Conservation (phyloP, 2,797 vertebrate genomes). For the Falco novaeseelandiae region DNA sequence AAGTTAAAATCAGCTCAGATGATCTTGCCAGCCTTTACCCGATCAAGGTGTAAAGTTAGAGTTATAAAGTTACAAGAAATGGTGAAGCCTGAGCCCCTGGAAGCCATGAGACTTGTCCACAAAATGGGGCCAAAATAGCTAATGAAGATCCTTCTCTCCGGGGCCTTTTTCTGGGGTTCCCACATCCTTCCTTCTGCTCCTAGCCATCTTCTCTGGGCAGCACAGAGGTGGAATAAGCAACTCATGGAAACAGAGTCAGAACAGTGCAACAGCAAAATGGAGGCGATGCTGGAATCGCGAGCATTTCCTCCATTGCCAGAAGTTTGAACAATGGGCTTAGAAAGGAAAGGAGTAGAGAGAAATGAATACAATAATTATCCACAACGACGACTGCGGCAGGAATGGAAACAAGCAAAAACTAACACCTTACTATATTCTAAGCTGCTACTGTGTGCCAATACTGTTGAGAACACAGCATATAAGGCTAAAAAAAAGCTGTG, state of each 20-base stretch:
- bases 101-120: neutral
- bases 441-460: neutral
- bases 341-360: neutral
- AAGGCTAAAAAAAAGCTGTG: neutral
- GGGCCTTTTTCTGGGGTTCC: neutral
- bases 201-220: neutral
- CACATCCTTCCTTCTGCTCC: neutral
- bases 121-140: neutral
- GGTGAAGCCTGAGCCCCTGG: neutral
- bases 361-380: neutral
- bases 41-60: neutral
- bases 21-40: neutral
- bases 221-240: neutral
- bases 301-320: neutral
- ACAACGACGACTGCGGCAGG: neutral
- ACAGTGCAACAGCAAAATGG: neutral
- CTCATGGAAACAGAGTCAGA: neutral
- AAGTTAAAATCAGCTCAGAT: neutral
- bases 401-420: neutral
- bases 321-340: neutral
- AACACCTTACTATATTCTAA: neutral
- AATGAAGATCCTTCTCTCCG: neutral
- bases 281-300: rapidly evolving
- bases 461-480: neutral
- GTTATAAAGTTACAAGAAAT: neutral